phyloP scores from a whole-genome alignment of 2,113 vertebrate species.

The Mormyrus iriodes region DNA sequence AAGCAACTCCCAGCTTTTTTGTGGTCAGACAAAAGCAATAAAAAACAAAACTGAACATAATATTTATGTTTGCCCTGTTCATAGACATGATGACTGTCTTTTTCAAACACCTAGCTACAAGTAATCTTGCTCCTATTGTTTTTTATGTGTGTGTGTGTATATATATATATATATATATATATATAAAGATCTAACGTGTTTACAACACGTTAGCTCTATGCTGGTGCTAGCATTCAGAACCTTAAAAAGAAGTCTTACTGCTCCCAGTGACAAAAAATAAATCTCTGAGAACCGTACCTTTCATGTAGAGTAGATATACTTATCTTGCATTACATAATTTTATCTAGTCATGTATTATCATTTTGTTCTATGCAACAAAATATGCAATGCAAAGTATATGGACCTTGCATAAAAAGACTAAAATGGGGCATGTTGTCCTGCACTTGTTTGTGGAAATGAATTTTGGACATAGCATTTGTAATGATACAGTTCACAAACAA shows the following conservation, averaged over 20 bases:
- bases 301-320: not conserved
- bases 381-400: not conserved
- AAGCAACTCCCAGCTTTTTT: not conserved
- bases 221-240: not conserved
- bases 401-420: not conserved
- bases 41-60: not conserved
- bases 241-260: not conserved
- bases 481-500: not conserved
- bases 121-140: not conserved
- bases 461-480: not conserved
- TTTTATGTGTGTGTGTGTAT: not conserved
- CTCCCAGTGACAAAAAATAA: not conserved
- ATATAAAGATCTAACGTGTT: no score
- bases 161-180: no score
- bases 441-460: not conserved
- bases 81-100: not conserved
- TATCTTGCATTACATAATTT: not conserved
- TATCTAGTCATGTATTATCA: not conserved
- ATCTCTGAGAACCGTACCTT: not conserved
- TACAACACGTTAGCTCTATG: not conserved
- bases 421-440: not conserved
- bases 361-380: not conserved
- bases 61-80: not conserved
- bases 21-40: not conserved
- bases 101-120: not conserved